phyloP scores from a whole-genome alignment of 2,888 invertebrate genomes.

The Mesorhabditis spiculigera region DNA sequence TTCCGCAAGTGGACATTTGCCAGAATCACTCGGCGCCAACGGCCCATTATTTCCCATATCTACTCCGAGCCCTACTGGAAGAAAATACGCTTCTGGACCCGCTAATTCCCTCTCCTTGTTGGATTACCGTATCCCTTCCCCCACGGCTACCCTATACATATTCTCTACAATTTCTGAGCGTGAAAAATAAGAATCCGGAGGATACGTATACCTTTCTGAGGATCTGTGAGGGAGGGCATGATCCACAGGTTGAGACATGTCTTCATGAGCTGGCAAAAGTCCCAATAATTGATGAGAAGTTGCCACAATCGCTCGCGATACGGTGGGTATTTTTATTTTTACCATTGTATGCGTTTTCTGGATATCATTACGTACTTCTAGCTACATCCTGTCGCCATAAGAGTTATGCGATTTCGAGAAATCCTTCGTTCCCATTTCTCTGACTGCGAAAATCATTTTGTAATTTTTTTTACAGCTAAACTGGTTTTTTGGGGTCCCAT shows the following conservation, averaged over 20 bases:
- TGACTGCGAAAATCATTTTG: too few species aligned
- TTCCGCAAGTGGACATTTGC: constrained; percentile 52
- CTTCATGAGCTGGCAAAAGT: not conserved
- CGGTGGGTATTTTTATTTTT: not conserved
- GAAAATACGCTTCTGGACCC: constrained; percentile 52
- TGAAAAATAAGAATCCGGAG: constrained; percentile 46
- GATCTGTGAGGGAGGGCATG: not conserved
- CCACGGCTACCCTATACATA: constrained; percentile 52
- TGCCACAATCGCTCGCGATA: not conserved
- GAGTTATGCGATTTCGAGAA: too few species aligned
- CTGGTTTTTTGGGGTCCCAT: too few species aligned
- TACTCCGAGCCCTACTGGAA: constrained; percentile 40
- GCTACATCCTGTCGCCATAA: too few species aligned
- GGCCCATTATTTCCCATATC: constrained; percentile 51
- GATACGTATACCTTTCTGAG: constrained; percentile 10
- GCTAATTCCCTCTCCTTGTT: constrained; percentile 42
- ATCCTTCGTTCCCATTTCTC: too few species aligned
- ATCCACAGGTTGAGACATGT: not conserved
- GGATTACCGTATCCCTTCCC: constrained; percentile 53
- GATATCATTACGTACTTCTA: too few species aligned
- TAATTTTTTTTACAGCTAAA: too few species aligned
- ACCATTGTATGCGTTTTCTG: not conserved
- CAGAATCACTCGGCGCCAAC: constrained; percentile 28
- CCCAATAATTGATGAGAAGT: not conserved
- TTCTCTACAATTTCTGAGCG: constrained; percentile 54